Base-by-base conservation (phyloP, 1,140 invertebrate genomes). In the Chironomus tepperi region DNA sequence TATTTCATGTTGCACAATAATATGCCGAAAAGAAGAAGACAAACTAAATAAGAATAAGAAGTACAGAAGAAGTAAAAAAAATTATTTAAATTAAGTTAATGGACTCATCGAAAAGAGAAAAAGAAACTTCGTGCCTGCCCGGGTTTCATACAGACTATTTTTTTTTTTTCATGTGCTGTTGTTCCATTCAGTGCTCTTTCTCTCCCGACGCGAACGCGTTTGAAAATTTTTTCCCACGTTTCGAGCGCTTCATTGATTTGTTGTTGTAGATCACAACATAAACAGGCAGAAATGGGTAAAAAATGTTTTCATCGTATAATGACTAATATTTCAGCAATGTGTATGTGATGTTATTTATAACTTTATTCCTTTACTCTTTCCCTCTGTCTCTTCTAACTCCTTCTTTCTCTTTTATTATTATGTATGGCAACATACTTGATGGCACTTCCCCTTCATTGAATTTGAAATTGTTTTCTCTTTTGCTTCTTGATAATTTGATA, bases 291-390 rank as follows among this genome's bases (percentile, higher is more conserved):
- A 57, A 57, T 57, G 47, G n/a, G 47, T 57, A 57, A 18, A 70
- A 70, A 70, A 70, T 70, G 65, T 21, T 70, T 70, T 70, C 19
- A 70, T 70, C 65, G 65, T 19, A 70, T 70, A 70, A 70, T 70
- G 65, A 70, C 16, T 70, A 70, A 70, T 70, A 70, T 70, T 70
- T 70, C 65, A 19, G 16, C 65, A 70, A 70, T 70, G 65, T 70
- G 10, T 70, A 21, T 19, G 65, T 70, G 65, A 70, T 70, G 65
- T 70, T 70, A 70, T 70, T 70, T 70, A 70, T 70, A 70, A 70
- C 65, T 70, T 70, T 70, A 70, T 70, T 70, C 65, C 16, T 70
- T 18, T 19, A 9, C 18, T 70, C 6, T 19, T 21, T 70, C 65
- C 18, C 18, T 70, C 65, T 70, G 9, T 70, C 16, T 70, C 65